These are phyloP conservation scores for Branchinecta lynchi DNA, from an alignment of 1,140 invertebrate species.

Conservation along the genomic window DNA sequence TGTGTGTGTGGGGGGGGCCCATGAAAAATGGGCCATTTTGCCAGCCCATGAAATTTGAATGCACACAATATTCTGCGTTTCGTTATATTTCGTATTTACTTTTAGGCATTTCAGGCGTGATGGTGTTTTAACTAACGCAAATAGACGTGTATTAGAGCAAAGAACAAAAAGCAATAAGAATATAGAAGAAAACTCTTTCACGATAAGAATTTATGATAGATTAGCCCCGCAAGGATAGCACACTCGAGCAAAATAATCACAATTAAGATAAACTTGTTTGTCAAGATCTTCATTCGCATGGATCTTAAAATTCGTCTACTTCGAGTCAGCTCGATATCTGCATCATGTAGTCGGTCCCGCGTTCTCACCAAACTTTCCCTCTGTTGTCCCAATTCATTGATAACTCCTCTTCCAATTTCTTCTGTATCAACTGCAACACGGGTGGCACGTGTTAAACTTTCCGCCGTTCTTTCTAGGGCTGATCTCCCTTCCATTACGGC, in stretches of 20 bases:
- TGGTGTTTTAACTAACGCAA: too few species aligned
- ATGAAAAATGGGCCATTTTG: too few species aligned
- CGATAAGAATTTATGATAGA: neutral
- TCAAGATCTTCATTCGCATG: neutral
- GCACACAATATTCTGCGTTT: too few species aligned
- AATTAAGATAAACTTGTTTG: conserved; percentile 1
- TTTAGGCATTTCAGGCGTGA: too few species aligned
- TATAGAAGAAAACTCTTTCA: too few species aligned
- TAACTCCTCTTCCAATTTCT: neutral
- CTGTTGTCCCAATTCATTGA: neutral
- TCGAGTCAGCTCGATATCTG: neutral
- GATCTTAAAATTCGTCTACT: neutral
- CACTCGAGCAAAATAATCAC: neutral
- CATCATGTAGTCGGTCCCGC: neutral
- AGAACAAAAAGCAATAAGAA: too few species aligned
- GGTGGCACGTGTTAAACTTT: neutral
- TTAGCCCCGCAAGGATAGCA: neutral
- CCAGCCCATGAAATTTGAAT: too few species aligned
- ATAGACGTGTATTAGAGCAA: too few species aligned
- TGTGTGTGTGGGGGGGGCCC: too few species aligned
- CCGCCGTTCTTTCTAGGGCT: neutral
- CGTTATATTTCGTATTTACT: too few species aligned
- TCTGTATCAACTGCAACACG: neutral
- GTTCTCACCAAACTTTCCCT: neutral
- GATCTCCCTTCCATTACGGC: neutral